Evolutionary conservation across 1,140 invertebrate genomes (phyloP).

Genomic region (Pseudomyrmex gracilis): DNA sequence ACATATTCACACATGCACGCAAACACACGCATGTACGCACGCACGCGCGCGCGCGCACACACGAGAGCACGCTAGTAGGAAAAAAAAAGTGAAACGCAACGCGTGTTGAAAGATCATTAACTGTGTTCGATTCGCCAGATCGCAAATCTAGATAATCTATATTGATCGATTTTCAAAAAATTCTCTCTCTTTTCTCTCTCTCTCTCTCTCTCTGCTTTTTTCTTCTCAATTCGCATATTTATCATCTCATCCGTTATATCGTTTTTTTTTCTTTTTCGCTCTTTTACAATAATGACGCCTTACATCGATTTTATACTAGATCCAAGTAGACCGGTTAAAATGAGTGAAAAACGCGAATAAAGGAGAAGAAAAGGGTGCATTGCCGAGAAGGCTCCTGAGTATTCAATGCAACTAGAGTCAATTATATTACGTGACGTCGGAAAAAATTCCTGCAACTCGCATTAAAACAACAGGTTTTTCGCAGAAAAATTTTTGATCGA

Average conservation of each 20-base stretch:
- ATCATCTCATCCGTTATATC: neutral
- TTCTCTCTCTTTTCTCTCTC: conserved; percentile 5
- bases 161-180: neutral
- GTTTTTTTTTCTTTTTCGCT: neutral
- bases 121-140: conserved; percentile 28
- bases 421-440: too few species aligned
- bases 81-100: conserved; percentile 49
- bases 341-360: conserved; percentile 1
- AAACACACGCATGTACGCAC: conserved; percentile 24
- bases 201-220: conserved; percentile 26
- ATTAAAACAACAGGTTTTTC: too few species aligned
- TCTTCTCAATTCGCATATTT: neutral
- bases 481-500: too few species aligned
- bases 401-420: too few species aligned
- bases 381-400: neutral
- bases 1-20: too few species aligned
- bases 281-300: neutral
- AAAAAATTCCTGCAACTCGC: too few species aligned
- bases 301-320: conserved; percentile 51
- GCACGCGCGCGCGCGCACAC: conserved; percentile 71
- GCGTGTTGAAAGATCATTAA: conserved; percentile 31
- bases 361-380: conserved; percentile 8
- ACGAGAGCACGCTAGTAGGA: conserved; percentile 67
- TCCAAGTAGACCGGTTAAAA: conserved; percentile 59
- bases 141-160: conserved; percentile 40